Evolutionary conservation across 2,797 vertebrate species (phyloP).

Genomic region (Enteromius viviparus): DNA sequence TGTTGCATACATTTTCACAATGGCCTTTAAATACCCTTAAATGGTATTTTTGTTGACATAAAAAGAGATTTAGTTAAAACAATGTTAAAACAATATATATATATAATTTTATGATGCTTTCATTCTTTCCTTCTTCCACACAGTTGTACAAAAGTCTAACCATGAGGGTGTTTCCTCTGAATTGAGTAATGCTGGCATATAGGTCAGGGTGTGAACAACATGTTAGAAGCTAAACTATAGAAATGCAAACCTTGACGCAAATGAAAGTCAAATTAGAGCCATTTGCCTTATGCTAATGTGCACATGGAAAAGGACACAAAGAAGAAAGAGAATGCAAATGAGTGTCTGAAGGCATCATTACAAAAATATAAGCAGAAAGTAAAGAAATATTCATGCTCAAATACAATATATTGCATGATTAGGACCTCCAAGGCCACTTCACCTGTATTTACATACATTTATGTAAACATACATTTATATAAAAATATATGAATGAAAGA

Average conservation of each 20-base stretch:
- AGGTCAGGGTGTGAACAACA: constrained; percentile 42
- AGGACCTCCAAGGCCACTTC: not conserved
- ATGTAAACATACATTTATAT: not conserved
- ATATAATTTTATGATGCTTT: not conserved
- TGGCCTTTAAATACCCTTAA: not conserved
- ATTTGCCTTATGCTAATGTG: constrained; percentile 57
- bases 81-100: no score
- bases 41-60: no score
- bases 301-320: constrained; percentile 44
- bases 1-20: not conserved
- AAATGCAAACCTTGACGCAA: constrained; percentile 59
- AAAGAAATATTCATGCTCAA: not conserved
- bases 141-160: not conserved
- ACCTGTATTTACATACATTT: no score
- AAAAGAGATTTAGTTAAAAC: not conserved
- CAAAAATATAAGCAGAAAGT: constrained; percentile 30
- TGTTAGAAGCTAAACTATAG: constrained; percentile 46
- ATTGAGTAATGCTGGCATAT: constrained; percentile 13
- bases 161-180: constrained; percentile 35
- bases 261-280: constrained; percentile 44
- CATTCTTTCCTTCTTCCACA: not conserved
- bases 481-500: not conserved
- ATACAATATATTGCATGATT: not conserved
- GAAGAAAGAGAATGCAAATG: constrained; percentile 58
- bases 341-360: constrained; percentile 45